A percentile compares a stretch with the other conserved stretches of the same genome.
Evolutionary conservation across 2,797 vertebrate species (phyloP).

Genomic region (Adrianichthys oophorus): DNA sequence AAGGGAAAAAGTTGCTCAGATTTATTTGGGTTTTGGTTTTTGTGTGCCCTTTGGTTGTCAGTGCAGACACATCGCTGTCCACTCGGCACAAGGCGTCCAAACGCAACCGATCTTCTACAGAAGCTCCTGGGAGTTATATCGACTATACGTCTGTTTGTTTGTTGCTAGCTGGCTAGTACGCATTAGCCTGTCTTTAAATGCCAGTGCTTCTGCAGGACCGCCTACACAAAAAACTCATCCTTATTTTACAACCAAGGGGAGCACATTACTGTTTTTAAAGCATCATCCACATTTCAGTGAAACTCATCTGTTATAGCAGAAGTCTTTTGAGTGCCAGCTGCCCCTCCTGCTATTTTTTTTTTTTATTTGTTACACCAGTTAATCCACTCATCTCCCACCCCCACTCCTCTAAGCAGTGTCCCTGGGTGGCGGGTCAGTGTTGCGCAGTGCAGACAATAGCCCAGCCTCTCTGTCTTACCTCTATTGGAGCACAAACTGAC

Average conservation of each 20-base stretch:
- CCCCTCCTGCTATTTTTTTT: constrained; percentile 25
- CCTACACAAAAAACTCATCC: neutral
- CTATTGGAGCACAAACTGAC: too few species aligned
- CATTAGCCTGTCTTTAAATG: constrained; percentile 6
- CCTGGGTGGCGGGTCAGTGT: constrained; percentile 17
- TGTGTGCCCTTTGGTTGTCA: constrained; percentile 11
- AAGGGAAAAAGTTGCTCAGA: neutral
- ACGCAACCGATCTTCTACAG: constrained; percentile 56
- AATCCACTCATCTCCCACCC: constrained; percentile 51
- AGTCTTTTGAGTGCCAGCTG: constrained; percentile 51
- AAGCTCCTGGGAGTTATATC: constrained; percentile 43
- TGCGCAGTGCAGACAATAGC: constrained; percentile 52
- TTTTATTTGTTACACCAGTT: constrained; percentile 30
- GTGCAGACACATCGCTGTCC: constrained; percentile 28
- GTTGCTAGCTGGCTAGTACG: constrained; percentile 15
- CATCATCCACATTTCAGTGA: neutral
- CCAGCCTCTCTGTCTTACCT: neutral
- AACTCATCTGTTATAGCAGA: constrained; percentile 3
- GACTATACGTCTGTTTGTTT: constrained; percentile 37
- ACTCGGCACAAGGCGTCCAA: constrained; percentile 37
- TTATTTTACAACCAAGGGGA: neutral
- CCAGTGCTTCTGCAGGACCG: constrained; percentile 10
- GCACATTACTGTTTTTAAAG: neutral
- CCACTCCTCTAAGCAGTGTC: constrained; percentile 27
- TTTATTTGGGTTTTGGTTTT: constrained; percentile 12